Evolutionary conservation across 2,888 invertebrate genomes (phyloP), one percentile per base, ranked within the genome.

Genomic region (Branchellion lobata): DNA sequence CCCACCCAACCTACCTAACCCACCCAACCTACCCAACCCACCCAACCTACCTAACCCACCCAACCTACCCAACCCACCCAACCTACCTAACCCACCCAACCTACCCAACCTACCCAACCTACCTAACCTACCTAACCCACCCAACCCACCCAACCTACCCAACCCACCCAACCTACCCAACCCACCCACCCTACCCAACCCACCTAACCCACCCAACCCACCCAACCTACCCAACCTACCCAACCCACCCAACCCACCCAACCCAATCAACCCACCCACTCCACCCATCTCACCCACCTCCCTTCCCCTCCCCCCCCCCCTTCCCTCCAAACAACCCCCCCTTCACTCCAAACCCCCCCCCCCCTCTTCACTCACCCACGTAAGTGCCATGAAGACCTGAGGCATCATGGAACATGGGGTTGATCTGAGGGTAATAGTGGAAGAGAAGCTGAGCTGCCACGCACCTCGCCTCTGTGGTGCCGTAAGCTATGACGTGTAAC

Each of bases 371-470:
- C 76, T 80, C 83, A 87, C 87, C 86, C 81, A 84, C 83, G 82
- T 87, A 87, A 82, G 87, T 86, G 82, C 87, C 86, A 80, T 87
- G 86, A 21, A 86, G 85, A 5, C 85, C 86, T 51, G 85, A 80
- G 29, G 85, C 90, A 87, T 97, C 97, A 85, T 95, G 93, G 5
- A 95, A 91, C 85, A 94, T 93, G 33, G 96, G 93, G 88, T 97
- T 96, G 85, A 98, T 93, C 1, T 96, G 94, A 2, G 99, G 99
- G 97, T 98, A 99, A 88, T 99, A 99, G 89, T 97, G 96, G 89
- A 99, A 98, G 74, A 99, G 91, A 57, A 99, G 90, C 89, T 97
- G 96, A 78, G 96, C 96, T 0, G 98, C 98, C 0, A 96, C 95
- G n/a, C 94, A 92, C 76, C 96, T 89, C 0, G 97, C 94, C 76